Percentiles rank a stretch among this genome's conserved stretches.
phyloP scores from a whole-genome alignment of 37 sponge, comb jelly and placozoan genomes.

The Spongia lamella region DNA sequence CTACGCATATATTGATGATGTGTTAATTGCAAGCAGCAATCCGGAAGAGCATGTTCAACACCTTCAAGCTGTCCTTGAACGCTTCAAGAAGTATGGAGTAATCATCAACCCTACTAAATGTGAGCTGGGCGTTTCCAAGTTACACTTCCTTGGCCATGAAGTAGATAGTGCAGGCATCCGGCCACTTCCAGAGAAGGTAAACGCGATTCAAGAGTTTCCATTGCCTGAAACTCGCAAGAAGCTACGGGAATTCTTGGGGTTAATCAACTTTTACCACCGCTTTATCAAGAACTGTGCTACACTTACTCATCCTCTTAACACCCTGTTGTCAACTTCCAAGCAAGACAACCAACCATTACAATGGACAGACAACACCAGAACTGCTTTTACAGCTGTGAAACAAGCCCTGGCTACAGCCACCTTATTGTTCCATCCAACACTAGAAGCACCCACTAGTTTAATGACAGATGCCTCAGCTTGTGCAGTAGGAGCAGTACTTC shows the following conservation, averaged over 20 bases:
- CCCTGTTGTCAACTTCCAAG: background rate
- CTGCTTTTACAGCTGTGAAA: slow-evolving; percentile 19
- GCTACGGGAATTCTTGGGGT: slow-evolving; percentile 33
- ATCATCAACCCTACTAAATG: slow-evolving; percentile 56
- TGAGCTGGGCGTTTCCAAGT: slow-evolving; percentile 16
- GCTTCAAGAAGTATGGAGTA: slow-evolving; percentile 31
- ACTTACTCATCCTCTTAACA: slow-evolving; percentile 27
- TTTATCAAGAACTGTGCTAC: slow-evolving; percentile 35
- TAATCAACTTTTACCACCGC: slow-evolving; percentile 34
- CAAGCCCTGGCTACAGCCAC: slow-evolving; percentile 16
- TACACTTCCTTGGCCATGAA: slow-evolving; percentile 44
- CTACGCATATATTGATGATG: slow-evolving; percentile 43
- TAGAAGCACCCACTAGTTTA: slow-evolving; percentile 6
- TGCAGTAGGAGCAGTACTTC: slow-evolving; percentile 57
- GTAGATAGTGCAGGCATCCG: slow-evolving; percentile 13
- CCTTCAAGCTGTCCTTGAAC: slow-evolving; percentile 34
- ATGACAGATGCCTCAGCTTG: background rate
- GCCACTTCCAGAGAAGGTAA: slow-evolving; percentile 36
- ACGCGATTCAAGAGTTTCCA: slow-evolving; percentile 37
- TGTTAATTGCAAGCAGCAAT: slow-evolving; percentile 45
- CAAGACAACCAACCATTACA: background rate
- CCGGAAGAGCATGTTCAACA: slow-evolving; percentile 41
- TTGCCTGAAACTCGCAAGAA: slow-evolving; percentile 39
- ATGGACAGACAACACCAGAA: slow-evolving; percentile 1
- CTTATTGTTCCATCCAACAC: slow-evolving; percentile 1